phyloP scores from a whole-genome alignment of 2,888 invertebrate genomes.

The Ophioninae sp. region DNA sequence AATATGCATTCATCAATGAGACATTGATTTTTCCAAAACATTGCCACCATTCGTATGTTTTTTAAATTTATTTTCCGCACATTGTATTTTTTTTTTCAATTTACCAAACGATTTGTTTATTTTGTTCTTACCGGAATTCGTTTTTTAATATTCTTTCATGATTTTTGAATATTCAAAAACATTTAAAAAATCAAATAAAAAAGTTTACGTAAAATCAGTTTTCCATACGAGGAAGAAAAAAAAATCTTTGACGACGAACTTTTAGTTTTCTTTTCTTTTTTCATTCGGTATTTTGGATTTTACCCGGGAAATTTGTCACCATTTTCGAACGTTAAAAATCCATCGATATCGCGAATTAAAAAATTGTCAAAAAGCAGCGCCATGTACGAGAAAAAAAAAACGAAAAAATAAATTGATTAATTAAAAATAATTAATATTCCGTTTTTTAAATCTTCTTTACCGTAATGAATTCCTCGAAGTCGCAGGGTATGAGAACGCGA shows the following conservation, averaged over 20 bases:
- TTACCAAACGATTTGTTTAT: neutral
- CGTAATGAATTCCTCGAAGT: constrained; percentile 91
- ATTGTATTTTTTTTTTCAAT: neutral
- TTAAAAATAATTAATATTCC: too few relatives aligned
- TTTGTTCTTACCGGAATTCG: neutral
- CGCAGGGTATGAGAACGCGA: constrained; percentile 90
- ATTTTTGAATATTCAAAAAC: neutral
- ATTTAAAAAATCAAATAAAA: neutral
- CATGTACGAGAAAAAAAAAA: too few relatives aligned
- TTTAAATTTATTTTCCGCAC: too few relatives aligned
- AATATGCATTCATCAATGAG: neutral
- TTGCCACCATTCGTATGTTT: too few relatives aligned
- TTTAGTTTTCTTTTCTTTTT: neutral
- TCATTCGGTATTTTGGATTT: too few relatives aligned
- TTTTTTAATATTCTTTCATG: neutral
- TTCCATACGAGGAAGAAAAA: neutral
- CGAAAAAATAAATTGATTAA: too few relatives aligned
- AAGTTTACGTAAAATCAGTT: neutral
- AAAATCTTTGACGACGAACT: neutral
- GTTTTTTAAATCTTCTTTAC: constrained; percentile 74
- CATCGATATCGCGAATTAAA: too few relatives aligned
- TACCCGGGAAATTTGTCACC: too few relatives aligned
- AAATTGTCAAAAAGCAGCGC: too few relatives aligned
- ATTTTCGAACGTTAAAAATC: too few relatives aligned
- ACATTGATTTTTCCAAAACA: neutral